Evolutionary conservation across 2,888 invertebrate genomes (phyloP).

Genomic region (Rhagophthalmus giganteus): DNA sequence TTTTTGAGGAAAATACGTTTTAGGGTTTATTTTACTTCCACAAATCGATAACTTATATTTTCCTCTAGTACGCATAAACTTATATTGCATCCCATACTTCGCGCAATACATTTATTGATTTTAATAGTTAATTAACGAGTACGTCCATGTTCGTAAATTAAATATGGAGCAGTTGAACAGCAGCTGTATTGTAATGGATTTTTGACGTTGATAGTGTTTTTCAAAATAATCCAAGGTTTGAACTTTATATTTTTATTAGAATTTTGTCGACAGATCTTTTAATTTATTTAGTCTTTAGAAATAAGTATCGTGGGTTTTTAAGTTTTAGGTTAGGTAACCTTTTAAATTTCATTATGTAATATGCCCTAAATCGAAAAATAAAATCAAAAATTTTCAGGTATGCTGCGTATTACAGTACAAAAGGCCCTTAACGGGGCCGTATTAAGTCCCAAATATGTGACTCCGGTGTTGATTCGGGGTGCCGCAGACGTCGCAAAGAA

Average conservation of each 20-base stretch:
- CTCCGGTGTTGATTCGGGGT: constrained; percentile 34
- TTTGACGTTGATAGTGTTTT: neutral
- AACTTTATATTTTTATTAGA: neutral
- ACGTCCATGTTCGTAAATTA: no score
- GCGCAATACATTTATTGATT: no score
- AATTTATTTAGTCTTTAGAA: neutral
- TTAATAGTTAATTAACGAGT: no score
- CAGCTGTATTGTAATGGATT: neutral
- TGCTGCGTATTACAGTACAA: constrained; percentile 77
- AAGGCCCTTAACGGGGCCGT: constrained; percentile 62
- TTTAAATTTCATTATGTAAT: neutral
- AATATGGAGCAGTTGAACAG: no score
- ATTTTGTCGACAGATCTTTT: neutral
- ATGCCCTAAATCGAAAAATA: neutral
- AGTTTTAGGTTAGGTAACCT: neutral
- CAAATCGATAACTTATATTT: no score
- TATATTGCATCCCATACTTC: no score
- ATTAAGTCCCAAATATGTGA: constrained; percentile 46
- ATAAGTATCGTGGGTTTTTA: neutral
- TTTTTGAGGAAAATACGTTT: no score
- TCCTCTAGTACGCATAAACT: no score
- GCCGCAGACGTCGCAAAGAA: constrained; percentile 46
- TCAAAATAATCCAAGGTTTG: neutral
- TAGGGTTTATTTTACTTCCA: no score
- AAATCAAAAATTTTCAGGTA: constrained; percentile 43